Percentiles rank a stretch among this genome's conserved stretches.
Evolutionary conservation across 2,797 vertebrate genomes (phyloP).

Genomic region (Cirrhinus mrigala): DNA sequence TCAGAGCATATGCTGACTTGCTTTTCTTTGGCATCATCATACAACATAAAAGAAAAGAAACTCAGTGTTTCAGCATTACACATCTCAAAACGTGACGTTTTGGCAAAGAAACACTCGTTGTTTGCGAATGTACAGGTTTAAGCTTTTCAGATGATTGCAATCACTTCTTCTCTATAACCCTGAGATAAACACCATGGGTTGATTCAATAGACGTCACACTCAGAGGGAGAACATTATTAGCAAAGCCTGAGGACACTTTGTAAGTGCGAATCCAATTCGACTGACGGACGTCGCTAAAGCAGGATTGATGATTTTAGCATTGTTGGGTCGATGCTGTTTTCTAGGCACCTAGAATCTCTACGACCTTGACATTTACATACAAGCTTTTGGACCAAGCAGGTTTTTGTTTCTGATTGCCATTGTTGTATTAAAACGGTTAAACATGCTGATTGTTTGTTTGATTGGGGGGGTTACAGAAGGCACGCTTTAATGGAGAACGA

Average conservation of each 20-base stretch:
- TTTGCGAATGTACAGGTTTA: conserved; percentile 44
- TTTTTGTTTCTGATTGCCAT: conserved; percentile 47
- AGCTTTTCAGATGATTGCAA: conserved; percentile 70
- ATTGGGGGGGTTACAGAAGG: conserved; percentile 71
- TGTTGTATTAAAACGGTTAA: conserved; percentile 75
- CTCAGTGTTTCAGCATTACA: conserved; percentile 22
- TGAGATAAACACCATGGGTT: conserved; percentile 79
- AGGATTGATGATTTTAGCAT: conserved; percentile 60
- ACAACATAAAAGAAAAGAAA: conserved; percentile 27
- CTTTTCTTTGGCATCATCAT: conserved; percentile 64
- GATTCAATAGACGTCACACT: conserved; percentile 77
- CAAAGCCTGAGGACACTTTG: background rate
- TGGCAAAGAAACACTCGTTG: conserved; percentile 65
- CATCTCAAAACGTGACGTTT: conserved; percentile 54
- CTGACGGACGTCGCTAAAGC: conserved; percentile 61
- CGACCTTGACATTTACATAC: conserved; percentile 57
- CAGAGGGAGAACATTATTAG: conserved; percentile 55
- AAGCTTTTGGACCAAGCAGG: conserved; percentile 51
- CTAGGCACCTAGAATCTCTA: conserved; percentile 78
- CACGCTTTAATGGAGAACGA: conserved; percentile 66
- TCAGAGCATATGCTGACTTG: conserved; percentile 28
- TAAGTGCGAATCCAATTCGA: conserved; percentile 2
- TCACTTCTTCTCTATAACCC: conserved; percentile 74
- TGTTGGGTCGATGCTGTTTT: conserved; percentile 68
- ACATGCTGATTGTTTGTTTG: conserved; percentile 56